phyloP scores from a whole-genome alignment of 2,888 invertebrate species.

The Torymus texanus region DNA sequence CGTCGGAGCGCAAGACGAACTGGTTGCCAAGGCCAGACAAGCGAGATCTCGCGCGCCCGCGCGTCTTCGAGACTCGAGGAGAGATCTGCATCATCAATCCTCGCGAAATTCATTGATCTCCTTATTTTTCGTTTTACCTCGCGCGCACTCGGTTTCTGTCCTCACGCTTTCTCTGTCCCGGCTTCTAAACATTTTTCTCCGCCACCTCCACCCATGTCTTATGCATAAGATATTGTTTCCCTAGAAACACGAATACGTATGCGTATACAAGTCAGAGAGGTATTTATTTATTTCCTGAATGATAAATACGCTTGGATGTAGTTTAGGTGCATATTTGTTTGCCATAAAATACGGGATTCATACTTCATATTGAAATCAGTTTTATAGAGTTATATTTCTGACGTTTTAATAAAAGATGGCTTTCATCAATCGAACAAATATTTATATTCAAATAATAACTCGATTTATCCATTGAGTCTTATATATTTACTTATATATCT shows the following conservation, averaged over 20 bases:
- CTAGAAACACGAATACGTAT: background rate
- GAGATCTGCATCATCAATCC: slow-evolving; percentile 48
- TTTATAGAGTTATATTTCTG: too few species aligned
- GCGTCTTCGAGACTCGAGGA: background rate
- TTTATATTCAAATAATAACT: too few species aligned
- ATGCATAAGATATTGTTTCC: slow-evolving; percentile 8
- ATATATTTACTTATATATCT: too few species aligned
- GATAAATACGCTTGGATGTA: background rate
- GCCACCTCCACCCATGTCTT: background rate
- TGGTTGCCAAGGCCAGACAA: background rate
- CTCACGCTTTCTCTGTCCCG: background rate
- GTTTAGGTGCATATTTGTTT: background rate
- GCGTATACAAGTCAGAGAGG: background rate
- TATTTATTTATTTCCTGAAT: slow-evolving; percentile 2
- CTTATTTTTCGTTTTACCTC: slow-evolving; percentile 20
- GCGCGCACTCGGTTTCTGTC: background rate
- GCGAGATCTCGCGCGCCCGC: background rate
- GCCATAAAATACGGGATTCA: too few species aligned
- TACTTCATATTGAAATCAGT: too few species aligned
- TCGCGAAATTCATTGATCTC: slow-evolving; percentile 46
- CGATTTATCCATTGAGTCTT: too few species aligned
- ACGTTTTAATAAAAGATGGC: too few species aligned
- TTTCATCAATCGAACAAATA: too few species aligned
- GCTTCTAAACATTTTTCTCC: slow-evolving; percentile 8
- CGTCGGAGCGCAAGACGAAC: slow-evolving; percentile 1